Base-by-base conservation (phyloP, 2,888 invertebrate species). In the Halictus ligatus region DNA sequence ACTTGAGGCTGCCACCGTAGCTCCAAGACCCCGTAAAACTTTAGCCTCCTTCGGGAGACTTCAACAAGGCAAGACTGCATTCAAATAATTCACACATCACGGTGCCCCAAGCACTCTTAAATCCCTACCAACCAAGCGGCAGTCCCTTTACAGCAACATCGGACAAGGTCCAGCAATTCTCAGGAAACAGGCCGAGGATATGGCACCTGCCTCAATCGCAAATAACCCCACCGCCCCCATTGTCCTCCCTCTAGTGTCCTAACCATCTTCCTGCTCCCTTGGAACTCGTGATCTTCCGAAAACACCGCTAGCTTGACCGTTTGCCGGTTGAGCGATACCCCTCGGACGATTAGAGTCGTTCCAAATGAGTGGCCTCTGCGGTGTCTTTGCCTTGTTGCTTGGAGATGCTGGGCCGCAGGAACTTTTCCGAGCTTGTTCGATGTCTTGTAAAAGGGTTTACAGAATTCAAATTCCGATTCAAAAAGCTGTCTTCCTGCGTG, bases 131-230 rank as follows among this genome's bases (percentile, higher is more conserved):
- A 54, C 21, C 54, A 60, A 78, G 78, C 50, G 75, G 85, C 5
- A 35, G 35, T 91, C 88, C 89, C 93, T 90, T 88, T 88, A 89
- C 90, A 90, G 79, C 84, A 78, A 86, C 50, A 76, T 75, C 71
- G 81, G 69, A 72, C 73, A 67, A 48, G 67, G 72, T 75, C 75
- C 64, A 72, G 72, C 82, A 83, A 84, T 80, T 85, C 77, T 67
- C 69, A 73, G 67, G 88, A 87, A 83, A 72, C 85, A 77, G 83
- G 80, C 81, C 69, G 67, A 87, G 89, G 92, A 92, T 94, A 95
- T 92, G 92, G 93, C 91, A 93, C 95, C 94, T 94, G 88, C 92
- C 91, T 92, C 92, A 92, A 90, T 94, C 95, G 92, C 95, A 95
- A 95, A 94, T 92, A 93, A 94, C 91, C 80, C n/a, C n/a, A n/a